Percentiles rank a stretch among this genome's conserved stretches.
Evolutionary conservation across 2,113 vertebrate species (phyloP).

Genomic region (Amblyopsis rosae): DNA sequence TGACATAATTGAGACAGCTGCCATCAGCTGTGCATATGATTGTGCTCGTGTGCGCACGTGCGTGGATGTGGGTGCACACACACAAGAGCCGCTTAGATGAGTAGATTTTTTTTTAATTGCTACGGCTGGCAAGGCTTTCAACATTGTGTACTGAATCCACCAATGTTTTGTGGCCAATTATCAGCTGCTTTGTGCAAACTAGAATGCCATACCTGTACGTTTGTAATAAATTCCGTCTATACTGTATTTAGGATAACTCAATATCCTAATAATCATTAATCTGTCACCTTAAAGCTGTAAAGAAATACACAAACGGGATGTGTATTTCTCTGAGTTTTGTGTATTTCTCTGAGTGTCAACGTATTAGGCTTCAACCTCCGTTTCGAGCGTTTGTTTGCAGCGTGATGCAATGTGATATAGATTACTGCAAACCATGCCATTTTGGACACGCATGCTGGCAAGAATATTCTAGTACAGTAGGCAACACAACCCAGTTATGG

Average conservation of each 20-base stretch:
- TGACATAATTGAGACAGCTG: constrained; percentile 51
- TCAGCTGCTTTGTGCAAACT: constrained; percentile 19
- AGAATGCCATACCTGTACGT: constrained; percentile 16
- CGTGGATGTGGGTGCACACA: background rate
- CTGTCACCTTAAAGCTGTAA: too few species aligned
- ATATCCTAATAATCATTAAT: constrained; percentile 25
- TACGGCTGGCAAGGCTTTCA: constrained; percentile 41
- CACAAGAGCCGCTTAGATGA: background rate
- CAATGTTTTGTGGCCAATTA: constrained; percentile 45
- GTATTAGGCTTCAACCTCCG: too few species aligned
- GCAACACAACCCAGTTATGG: too few species aligned
- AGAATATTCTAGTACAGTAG: too few species aligned
- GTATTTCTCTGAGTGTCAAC: too few species aligned
- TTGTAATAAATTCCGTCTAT: constrained; percentile 37
- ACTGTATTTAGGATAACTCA: constrained; percentile 30
- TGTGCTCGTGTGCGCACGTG: constrained; percentile 5
- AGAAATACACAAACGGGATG: too few species aligned
- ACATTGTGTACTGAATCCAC: constrained; percentile 33
- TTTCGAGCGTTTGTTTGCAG: too few species aligned
- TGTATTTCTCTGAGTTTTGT: too few species aligned
- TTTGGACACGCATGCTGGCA: too few species aligned
- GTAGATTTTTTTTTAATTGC: constrained; percentile 23
- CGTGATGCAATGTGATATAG: too few species aligned
- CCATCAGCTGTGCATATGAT: constrained; percentile 7
- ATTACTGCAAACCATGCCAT: too few species aligned